These are phyloP conservation scores for Lycophotia porphyrea DNA, from an alignment of 2,888 invertebrate genomes.

Conservation along the genomic window DNA sequence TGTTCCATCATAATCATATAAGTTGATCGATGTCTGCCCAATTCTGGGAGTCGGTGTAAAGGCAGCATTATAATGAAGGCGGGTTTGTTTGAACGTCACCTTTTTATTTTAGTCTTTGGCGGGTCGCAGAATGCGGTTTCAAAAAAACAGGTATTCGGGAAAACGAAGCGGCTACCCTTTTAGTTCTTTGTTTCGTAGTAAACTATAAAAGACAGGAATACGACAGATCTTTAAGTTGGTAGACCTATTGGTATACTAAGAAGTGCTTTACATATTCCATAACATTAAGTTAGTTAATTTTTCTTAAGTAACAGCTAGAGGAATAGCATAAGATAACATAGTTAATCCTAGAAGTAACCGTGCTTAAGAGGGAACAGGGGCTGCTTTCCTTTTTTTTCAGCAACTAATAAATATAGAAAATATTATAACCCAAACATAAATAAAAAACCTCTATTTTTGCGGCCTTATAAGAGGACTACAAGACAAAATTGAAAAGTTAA, in stretches of 20 bases:
- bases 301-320: not conserved
- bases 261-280: not conserved
- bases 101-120: constrained; percentile 54
- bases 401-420: no score
- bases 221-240: not conserved
- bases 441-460: no score
- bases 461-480: no score
- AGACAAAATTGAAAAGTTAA: no score
- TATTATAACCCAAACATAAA: no score
- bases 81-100: constrained; percentile 63
- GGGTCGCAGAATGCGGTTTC: constrained; percentile 9
- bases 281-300: not conserved
- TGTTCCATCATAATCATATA: constrained; percentile 75
- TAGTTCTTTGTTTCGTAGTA: constrained; percentile 9
- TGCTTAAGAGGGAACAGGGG: not conserved
- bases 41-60: constrained; percentile 66
- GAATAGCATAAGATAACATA: not conserved
- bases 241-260: not conserved
- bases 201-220: not conserved
- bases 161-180: constrained; percentile 20
- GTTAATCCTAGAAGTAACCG: not conserved
- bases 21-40: constrained; percentile 75
- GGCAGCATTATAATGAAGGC: constrained; percentile 66
- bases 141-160: constrained; percentile 30
- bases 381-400: no score